Evolutionary conservation across 1,140 invertebrate species (phyloP).

Genomic region (Pantala flavescens): DNA sequence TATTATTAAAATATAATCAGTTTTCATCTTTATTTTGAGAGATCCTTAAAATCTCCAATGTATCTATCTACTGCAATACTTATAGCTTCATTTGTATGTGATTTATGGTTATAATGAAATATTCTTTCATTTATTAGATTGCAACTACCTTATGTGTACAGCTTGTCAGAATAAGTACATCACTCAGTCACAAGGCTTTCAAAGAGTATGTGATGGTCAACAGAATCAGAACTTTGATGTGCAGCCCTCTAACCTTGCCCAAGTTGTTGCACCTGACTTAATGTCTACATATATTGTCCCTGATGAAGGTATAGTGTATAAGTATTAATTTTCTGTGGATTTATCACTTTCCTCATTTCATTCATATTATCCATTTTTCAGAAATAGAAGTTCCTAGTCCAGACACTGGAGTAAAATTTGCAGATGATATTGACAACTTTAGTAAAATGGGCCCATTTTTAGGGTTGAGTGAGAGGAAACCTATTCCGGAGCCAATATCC

Average conservation of each 20-base stretch:
- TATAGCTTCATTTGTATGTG: no score
- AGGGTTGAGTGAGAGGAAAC: conserved; percentile 34
- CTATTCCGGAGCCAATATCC: conserved; percentile 36
- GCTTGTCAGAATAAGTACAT: conserved; percentile 39
- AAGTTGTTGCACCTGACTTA: conserved; percentile 20
- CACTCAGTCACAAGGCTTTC: conserved; percentile 22
- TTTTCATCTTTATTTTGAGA: no score
- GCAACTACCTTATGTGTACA: conserved; percentile 40
- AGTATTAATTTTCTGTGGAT: not conserved
- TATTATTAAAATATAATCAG: no score
- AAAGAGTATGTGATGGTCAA: conserved; percentile 14
- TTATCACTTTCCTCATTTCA: not conserved
- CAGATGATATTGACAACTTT: conserved; percentile 23
- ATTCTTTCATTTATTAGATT: conserved; percentile 25
- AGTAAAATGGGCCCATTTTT: conserved; percentile 26
- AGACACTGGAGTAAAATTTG: conserved; percentile 26
- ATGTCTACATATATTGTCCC: conserved; percentile 13
- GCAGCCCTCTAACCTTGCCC: conserved; percentile 15
- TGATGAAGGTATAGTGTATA: conserved; percentile 20
- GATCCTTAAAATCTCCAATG: no score
- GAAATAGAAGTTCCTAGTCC: conserved; percentile 25
- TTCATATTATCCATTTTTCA: conserved; percentile 19
- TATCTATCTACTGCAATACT: no score
- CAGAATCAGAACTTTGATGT: not conserved
- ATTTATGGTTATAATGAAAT: no score